phyloP scores from a whole-genome alignment of 1,140 invertebrate species.

The Drosophila subpulchrella region DNA sequence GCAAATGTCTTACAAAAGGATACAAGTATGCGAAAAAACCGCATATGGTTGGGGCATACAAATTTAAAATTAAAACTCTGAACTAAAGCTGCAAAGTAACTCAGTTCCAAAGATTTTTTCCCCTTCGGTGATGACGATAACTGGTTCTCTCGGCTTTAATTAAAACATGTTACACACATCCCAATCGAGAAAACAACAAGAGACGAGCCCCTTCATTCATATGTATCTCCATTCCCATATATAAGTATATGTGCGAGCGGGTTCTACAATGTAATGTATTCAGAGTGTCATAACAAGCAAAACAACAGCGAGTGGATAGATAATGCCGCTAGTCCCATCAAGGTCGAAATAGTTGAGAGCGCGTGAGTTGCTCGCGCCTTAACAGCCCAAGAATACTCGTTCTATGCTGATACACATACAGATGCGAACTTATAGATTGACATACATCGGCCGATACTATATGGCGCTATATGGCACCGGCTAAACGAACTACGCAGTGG shows the following conservation, averaged over 20 bases:
- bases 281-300: slow-evolving; percentile 23
- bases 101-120: not conserved
- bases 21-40: too few relatives aligned
- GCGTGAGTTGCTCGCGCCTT: slow-evolving; percentile 47
- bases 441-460: slow-evolving; percentile 26
- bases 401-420: not conserved
- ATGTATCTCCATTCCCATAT: slow-evolving; percentile 26
- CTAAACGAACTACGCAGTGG: slow-evolving; percentile 39
- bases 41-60: too few relatives aligned
- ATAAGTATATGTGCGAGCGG: not conserved
- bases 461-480: slow-evolving; percentile 13
- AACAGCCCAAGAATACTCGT: slow-evolving; percentile 24
- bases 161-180: slow-evolving; percentile 26
- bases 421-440: slow-evolving; percentile 16
- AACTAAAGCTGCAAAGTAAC: not conserved
- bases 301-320: slow-evolving; percentile 36
- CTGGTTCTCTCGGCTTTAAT: slow-evolving; percentile 28
- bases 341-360: slow-evolving; percentile 76
- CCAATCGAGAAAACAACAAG: slow-evolving; percentile 29
- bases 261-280: slow-evolving; percentile 28
- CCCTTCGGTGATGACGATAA: not conserved
- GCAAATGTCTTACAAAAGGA: too few relatives aligned
- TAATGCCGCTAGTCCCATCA: slow-evolving; percentile 62
- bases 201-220: slow-evolving; percentile 63
- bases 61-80: not conserved